Evolutionary conservation across 2,113 vertebrate genomes (phyloP), one percentile per base, ranked within the genome.

Genomic region (Leuciscus idus): DNA sequence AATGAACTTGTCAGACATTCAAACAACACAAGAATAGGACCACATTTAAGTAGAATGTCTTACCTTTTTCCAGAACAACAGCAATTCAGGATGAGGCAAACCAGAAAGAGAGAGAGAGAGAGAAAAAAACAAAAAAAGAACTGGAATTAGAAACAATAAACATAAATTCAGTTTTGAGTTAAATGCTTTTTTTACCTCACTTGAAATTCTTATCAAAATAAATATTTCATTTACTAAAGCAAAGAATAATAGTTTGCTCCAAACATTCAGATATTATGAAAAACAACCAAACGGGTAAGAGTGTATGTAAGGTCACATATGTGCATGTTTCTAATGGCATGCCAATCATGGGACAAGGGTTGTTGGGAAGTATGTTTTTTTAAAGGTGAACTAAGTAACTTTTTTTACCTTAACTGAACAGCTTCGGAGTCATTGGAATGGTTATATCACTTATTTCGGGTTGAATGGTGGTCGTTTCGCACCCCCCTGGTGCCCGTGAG

Each of bases 31-130:
- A 23, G 4, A 50, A 50, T 28, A 66, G n/a, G n/a, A 48, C 4
- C 30, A 78, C 19, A 39, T 28, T 6, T 5, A 2, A 81, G 9
- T 19, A 85, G 28, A 77, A 66, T 64, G 6, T 59, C 90, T 91
- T 89, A 92, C 91, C 91, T 43, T 92, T 87, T 87, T 85, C 12
- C 50, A 84, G 19, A 70, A 30, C 57, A 85, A 9, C 61, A 43
- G 50, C 23, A 76, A 86, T 72, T 30, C 70, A 87, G 75, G 62
- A 50, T 48, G 55, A 50, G 50, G 33, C 9, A 26, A 28, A 85
- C 89, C 90, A 85, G 62, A 80, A 87, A 86, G 78, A 88, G 68
- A 89, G 76, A 77, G 13, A 50, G 39, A 43, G 39, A 8, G 1
- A 85, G 73, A 89, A 72, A 77, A 13, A 50, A 23, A 6, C n/a